Percentiles rank a stretch among this genome's conserved stretches.
Conservation (phyloP, 2,797 vertebrate genomes). For the Sebastes dallii region DNA sequence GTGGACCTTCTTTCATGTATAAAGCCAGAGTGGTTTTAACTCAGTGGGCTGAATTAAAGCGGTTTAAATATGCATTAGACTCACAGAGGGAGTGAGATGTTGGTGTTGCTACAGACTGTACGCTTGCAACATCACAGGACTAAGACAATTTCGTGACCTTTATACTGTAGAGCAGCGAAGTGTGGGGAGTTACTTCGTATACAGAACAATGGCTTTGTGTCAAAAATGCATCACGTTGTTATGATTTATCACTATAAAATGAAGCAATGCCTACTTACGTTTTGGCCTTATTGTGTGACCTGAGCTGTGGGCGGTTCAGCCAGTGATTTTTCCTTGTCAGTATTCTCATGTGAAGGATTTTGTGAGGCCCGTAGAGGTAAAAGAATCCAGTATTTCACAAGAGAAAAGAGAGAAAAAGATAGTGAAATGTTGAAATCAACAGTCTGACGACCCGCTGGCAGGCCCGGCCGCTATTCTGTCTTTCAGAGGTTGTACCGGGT, state of each 20-base stretch:
- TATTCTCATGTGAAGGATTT: background rate
- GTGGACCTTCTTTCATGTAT: conserved; percentile 12
- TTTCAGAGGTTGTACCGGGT: too few species aligned
- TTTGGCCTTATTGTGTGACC: background rate
- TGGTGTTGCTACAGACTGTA: conserved; percentile 27
- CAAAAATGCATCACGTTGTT: background rate
- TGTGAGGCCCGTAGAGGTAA: too few species aligned
- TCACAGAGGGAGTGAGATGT: conserved; percentile 23
- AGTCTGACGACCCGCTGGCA: too few species aligned
- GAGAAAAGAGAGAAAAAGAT: background rate
- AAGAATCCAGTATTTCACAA: background rate
- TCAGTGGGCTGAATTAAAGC: conserved; percentile 15
- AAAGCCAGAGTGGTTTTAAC: conserved; percentile 27
- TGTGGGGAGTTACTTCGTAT: background rate
- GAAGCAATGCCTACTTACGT: background rate
- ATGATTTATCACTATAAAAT: background rate
- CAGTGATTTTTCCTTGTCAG: background rate
- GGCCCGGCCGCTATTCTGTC: too few species aligned
- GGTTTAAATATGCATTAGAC: conserved; percentile 38
- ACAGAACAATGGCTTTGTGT: background rate
- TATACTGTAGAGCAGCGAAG: background rate
- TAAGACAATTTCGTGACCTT: conserved; percentile 21
- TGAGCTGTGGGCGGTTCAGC: background rate
- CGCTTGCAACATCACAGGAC: background rate
- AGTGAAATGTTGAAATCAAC: background rate